Evolutionary conservation across 2,888 invertebrate species (phyloP), one percentile per base, ranked within the genome.

Genomic region (Polymixis lichenea): DNA sequence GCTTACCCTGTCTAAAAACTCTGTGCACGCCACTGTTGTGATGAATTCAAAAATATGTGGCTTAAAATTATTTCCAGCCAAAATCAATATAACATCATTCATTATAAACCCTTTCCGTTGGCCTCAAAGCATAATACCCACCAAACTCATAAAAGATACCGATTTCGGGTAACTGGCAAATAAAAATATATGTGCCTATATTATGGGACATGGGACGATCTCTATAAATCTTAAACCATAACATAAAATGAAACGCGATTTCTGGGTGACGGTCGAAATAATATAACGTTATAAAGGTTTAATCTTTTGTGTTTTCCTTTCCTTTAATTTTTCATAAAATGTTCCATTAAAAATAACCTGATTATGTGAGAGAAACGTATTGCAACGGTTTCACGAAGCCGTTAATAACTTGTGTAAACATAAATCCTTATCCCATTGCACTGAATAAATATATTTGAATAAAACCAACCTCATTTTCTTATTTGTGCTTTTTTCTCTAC

Each of bases 161-260:
- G 53, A 62, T 64, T 73, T 72, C 55, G 28, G 56, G 61, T 75
- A 74, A 68, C 70, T 38, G 68, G 62, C 51, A 78, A 78, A 78
- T 82, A 75, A 82, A 82, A 78, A 72, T 68, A 70, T 32, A 64
- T 38, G 53, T 60, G 25, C 28, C 19, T 32, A 25, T 28, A 69
- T 22, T 70, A 64, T n/a, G 49, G 72, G 56, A 58, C 61, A 77
- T 53, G 72, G 58, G 64, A 55, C 58, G 62, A 68, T 74, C 70
- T 71, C 67, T 71, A 73, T 81, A 77, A 84, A 65, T 81, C 72
- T 68, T 55, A 62, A 72, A 55, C 61, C 78, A 73, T 78, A 75
- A 72, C 69, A 84, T 81, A 84, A 84, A 81, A 81, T 73, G 84
- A 75, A 80, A 81, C 65, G 58, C 61, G 74, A 83, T 81, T 81